Conservation (phyloP, 2,113 vertebrate genomes). For the Chaetops frenatus region DNA sequence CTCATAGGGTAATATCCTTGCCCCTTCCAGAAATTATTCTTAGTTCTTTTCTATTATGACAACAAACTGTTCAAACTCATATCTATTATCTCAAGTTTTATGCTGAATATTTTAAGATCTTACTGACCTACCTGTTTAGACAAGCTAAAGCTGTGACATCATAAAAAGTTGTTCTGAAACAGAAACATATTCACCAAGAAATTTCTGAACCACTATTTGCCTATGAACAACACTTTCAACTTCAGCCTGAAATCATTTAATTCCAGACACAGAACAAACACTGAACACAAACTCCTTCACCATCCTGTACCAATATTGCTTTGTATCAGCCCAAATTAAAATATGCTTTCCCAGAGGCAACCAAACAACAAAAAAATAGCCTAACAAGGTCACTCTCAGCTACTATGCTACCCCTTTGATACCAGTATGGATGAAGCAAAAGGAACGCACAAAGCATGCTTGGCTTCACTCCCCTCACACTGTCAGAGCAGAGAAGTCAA, state of each 20-base stretch:
- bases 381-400: neutral
- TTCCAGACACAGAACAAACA: neutral
- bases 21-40: neutral
- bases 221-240: neutral
- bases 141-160: neutral
- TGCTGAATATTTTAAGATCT: neutral
- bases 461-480: neutral
- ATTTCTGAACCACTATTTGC: neutral
- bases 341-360: neutral
- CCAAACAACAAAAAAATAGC: neutral
- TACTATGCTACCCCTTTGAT: neutral
- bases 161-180: neutral
- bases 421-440: neutral
- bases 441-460: neutral
- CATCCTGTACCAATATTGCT: neutral
- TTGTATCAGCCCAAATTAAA: neutral
- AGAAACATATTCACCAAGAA: neutral
- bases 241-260: neutral
- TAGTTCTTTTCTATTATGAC: neutral
- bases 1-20: neutral
- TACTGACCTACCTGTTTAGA: neutral
- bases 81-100: neutral
- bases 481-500: neutral
- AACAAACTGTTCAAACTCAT: neutral
- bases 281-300: neutral